Percentiles rank a stretch among this genome's conserved stretches.
Conservation (phyloP, 2,888 invertebrate species). For the Acanthosoma haemorrhoidale region DNA sequence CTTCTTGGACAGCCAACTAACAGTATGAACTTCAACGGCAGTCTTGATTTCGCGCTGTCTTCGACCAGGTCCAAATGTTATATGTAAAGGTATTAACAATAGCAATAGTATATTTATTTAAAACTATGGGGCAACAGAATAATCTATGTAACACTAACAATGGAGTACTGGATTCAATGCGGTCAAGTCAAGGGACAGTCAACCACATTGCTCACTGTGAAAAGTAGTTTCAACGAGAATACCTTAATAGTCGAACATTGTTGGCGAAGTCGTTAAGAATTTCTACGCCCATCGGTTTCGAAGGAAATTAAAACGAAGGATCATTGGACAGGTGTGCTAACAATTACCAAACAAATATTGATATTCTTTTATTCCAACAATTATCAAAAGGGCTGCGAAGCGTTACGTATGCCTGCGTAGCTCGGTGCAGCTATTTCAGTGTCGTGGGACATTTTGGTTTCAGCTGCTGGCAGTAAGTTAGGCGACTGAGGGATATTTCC, state of each 20-base stretch:
- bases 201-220: too few species aligned
- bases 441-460: not conserved
- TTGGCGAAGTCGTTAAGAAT: too few species aligned
- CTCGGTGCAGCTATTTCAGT: not conserved
- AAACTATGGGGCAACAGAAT: too few species aligned
- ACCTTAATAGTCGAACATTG: too few species aligned
- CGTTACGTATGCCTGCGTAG: not conserved
- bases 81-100: constrained; percentile 34
- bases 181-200: too few species aligned
- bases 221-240: too few species aligned
- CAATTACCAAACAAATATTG: not conserved
- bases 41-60: constrained; percentile 36
- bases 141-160: too few species aligned
- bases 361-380: not conserved
- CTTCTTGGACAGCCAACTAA: constrained; percentile 22
- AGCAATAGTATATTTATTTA: too few species aligned
- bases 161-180: too few species aligned
- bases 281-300: too few species aligned
- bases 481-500: not conserved
- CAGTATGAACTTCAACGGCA: constrained; percentile 36
- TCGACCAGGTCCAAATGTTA: constrained; percentile 38
- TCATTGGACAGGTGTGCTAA: not conserved
- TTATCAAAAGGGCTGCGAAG: not conserved
- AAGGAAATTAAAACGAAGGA: too few species aligned
- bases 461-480: constrained; percentile 22